Evolutionary conservation across 1,140 invertebrate species (phyloP).

Genomic region (Sitobion miscanthi): DNA sequence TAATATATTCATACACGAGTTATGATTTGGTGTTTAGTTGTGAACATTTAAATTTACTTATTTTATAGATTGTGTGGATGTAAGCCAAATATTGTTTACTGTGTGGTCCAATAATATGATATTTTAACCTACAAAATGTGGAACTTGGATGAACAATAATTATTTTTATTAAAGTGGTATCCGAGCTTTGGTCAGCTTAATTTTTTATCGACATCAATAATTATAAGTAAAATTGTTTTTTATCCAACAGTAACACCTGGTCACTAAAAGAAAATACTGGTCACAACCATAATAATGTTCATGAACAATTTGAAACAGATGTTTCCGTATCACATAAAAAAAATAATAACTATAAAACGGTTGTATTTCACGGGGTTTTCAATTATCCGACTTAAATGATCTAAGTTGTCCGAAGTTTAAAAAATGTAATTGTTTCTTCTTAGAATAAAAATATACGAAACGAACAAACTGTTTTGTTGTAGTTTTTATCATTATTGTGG

Average conservation of each 20-base stretch:
- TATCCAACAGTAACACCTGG: not conserved
- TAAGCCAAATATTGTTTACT: too few relatives aligned
- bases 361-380: not conserved
- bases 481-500: not conserved
- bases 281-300: not conserved
- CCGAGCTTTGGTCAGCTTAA: not conserved
- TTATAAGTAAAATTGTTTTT: not conserved
- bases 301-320: not conserved
- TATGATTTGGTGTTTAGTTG: too few relatives aligned
- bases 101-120: too few relatives aligned
- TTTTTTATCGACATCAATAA: not conserved
- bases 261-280: not conserved
- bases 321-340: not conserved
- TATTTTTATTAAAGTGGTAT: not conserved
- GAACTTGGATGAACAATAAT: not conserved
- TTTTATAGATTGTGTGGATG: too few relatives aligned
- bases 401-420: not conserved
- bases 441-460: not conserved
- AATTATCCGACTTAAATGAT: not conserved
- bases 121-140: not conserved
- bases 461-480: not conserved
- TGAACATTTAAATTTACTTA: too few relatives aligned
- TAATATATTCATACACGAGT: too few relatives aligned
- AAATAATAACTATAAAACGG: not conserved
- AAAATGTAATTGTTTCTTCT: not conserved